Percentiles rank a stretch among this genome's conserved stretches.
phyloP scores from a whole-genome alignment of 2,797 vertebrate genomes.

The Denticeps clupeoides region DNA sequence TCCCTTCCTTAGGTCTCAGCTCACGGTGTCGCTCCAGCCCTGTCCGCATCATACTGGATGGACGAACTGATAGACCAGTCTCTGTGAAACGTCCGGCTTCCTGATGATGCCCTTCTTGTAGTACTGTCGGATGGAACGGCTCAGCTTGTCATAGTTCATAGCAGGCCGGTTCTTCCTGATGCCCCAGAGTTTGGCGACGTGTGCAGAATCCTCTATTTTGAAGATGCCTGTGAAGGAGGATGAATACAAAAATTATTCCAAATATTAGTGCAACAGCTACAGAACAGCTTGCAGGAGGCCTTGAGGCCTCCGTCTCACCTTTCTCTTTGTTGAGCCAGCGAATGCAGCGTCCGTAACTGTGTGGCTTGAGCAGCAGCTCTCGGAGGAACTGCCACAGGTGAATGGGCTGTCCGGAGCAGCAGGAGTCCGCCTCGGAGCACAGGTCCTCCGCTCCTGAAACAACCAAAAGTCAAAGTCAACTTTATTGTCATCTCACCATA shows the following conservation, averaged over 20 bases:
- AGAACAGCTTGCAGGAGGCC: background rate
- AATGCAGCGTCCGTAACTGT: slow-evolving; percentile 91
- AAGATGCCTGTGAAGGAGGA: slow-evolving; percentile 78
- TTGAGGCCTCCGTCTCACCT: slow-evolving; percentile 49
- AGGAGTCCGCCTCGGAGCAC: slow-evolving; percentile 87
- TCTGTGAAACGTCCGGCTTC: slow-evolving; percentile 92
- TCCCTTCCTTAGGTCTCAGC: background rate
- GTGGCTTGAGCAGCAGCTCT: slow-evolving; percentile 89
- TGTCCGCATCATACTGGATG: slow-evolving; percentile 71
- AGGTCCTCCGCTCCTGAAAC: slow-evolving; percentile 53
- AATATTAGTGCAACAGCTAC: no score
- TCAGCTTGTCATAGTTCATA: slow-evolving; percentile 99
- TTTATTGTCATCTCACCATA: no score
- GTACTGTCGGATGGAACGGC: slow-evolving; percentile 97
- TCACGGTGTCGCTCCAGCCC: background rate
- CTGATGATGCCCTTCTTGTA: slow-evolving; percentile 99
- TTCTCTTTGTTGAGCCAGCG: slow-evolving; percentile 98
- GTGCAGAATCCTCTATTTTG: slow-evolving; percentile 97
- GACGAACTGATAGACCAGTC: slow-evolving; percentile 97
- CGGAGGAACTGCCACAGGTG: slow-evolving; percentile 97
- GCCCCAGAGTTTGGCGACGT: slow-evolving; percentile 91
- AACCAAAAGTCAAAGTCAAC: no score
- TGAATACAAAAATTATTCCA: no score
- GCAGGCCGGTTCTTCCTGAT: slow-evolving; percentile 93
- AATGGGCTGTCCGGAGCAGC: slow-evolving; percentile 87